Conservation (phyloP, 2,888 invertebrate genomes). For the Aradus depressus region DNA sequence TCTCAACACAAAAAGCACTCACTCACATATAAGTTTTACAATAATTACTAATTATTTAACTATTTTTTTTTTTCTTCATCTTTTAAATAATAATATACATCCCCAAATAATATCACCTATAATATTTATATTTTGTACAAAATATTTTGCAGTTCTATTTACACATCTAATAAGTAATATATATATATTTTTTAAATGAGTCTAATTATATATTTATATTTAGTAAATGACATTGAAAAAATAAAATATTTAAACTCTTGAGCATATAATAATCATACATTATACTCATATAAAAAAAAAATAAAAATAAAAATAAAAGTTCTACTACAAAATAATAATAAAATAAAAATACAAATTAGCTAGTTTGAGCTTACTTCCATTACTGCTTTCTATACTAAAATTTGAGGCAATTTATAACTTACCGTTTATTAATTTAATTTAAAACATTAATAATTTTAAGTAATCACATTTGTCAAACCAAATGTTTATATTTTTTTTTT, state of each 20-base stretch:
- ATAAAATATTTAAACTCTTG: constrained; percentile 9
- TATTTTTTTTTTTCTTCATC: constrained; percentile 1
- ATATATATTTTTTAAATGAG: constrained; percentile 12
- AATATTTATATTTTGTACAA: constrained; percentile 24
- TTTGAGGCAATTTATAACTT: not conserved
- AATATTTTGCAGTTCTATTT: constrained; percentile 21
- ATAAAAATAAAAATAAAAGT: constrained; percentile 2
- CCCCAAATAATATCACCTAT: constrained; percentile 17
- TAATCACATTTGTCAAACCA: not conserved
- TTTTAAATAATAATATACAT: constrained; percentile 17
- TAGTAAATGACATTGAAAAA: constrained; percentile 1
- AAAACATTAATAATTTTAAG: no score
- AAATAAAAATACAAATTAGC: constrained; percentile 11
- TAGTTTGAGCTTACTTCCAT: constrained; percentile 17
- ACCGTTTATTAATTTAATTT: not conserved
- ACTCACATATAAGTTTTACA: constrained; percentile 1
- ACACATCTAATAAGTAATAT: constrained; percentile 7
- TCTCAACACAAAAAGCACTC: constrained; percentile 19
- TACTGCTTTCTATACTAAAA: not conserved
- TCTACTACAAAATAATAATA: constrained; percentile 1
- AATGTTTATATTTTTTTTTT: constrained; percentile 3
- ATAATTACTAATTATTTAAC: not conserved
- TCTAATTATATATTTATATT: constrained; percentile 3
- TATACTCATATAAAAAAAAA: constrained; percentile 3
- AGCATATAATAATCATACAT: constrained; percentile 8